Conservation (phyloP, 1,140 invertebrate species). For the Patella vulgata region DNA sequence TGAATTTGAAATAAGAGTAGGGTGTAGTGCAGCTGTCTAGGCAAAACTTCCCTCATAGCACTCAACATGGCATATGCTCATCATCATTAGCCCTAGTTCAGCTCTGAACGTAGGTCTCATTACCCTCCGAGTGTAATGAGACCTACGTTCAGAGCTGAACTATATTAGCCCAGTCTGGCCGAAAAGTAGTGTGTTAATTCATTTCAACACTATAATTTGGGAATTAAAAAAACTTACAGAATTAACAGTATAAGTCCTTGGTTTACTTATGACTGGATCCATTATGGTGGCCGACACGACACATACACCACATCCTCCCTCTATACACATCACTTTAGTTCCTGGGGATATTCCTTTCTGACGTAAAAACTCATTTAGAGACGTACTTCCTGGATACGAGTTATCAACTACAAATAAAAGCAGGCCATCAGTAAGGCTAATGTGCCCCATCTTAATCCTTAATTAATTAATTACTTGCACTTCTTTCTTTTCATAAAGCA, state of each 20-base stretch:
- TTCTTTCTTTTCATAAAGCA: not conserved
- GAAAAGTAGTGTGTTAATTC: no score
- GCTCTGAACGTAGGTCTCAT: no score
- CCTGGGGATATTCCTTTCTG: constrained; percentile 74
- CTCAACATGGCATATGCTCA: no score
- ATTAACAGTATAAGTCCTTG: constrained; percentile 76
- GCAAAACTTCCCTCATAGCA: no score
- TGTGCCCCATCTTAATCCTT: not conserved
- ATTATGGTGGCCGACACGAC: constrained; percentile 74
- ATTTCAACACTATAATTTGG: no score
- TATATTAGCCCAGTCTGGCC: no score
- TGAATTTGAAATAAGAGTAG: no score
- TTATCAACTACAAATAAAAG: constrained; percentile 39
- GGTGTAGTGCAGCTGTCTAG: no score
- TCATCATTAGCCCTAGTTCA: no score
- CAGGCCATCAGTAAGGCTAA: not conserved
- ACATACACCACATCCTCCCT: constrained; percentile 86
- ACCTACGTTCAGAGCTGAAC: no score
- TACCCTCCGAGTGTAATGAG: no score
- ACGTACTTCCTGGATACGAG: constrained; percentile 27
- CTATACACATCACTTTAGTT: constrained; percentile 79
- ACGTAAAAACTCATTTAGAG: constrained; percentile 46
- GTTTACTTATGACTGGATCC: constrained; percentile 70
- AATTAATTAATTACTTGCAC: not conserved
- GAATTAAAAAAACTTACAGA: no score